Evolutionary conservation across 2,888 invertebrate species (phyloP).

Genomic region (Podabrus alpinus): DNA sequence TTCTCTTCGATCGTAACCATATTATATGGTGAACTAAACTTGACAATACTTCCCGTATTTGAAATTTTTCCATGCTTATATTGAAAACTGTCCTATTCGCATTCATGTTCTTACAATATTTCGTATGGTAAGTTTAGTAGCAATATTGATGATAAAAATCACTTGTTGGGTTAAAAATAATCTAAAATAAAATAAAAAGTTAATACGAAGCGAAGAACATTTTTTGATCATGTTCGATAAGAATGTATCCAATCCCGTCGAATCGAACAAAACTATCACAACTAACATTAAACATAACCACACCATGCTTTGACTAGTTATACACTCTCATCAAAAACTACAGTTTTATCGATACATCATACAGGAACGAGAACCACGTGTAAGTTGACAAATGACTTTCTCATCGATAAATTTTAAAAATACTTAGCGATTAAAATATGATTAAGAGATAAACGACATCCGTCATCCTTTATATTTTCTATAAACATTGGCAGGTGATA

Average conservation of each 20-base stretch:
- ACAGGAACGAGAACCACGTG: background rate
- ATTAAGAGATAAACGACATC: background rate
- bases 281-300: background rate
- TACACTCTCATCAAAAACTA: background rate
- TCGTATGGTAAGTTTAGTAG: too few relatives aligned
- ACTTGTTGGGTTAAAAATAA: too few relatives aligned
- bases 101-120: too few relatives aligned
- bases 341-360: background rate
- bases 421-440: background rate
- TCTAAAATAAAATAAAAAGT: background rate
- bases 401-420: background rate
- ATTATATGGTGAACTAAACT: too few relatives aligned
- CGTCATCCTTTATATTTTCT: background rate
- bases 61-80: background rate
- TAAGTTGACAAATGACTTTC: background rate
- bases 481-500: background rate
- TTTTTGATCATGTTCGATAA: background rate
- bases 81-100: background rate
- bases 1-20: too few relatives aligned
- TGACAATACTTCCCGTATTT: too few relatives aligned
- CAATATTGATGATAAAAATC: too few relatives aligned
- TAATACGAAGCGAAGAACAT: background rate
- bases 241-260: background rate
- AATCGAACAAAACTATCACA: background rate
- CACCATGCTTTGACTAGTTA: background rate